A percentile compares a stretch with the other conserved stretches of the same genome.
Conservation (phyloP, 2,113 vertebrate genomes). For the Cranoglanis bouderius region DNA sequence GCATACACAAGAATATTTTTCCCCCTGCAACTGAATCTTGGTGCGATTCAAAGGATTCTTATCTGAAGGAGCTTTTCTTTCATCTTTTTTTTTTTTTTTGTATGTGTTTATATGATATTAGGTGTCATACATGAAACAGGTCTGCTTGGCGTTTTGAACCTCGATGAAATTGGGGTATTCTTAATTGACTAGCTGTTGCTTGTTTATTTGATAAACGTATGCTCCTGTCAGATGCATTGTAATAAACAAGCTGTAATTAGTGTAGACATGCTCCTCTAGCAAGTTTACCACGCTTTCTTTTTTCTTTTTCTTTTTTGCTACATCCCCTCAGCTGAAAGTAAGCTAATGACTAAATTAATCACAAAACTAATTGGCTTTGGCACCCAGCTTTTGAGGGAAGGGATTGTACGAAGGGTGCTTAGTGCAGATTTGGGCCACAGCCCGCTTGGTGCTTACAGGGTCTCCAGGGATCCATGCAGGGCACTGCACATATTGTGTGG, state of each 20-base stretch:
- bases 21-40: conserved; percentile 40
- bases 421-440: neutral
- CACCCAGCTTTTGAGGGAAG: conserved; percentile 28
- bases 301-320: conserved; percentile 8
- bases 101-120: conserved; percentile 42
- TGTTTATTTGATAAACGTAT: conserved; percentile 76
- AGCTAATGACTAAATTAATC: conserved; percentile 28
- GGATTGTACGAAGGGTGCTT: conserved; percentile 19
- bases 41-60: conserved; percentile 54
- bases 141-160: conserved; percentile 55
- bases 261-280: conserved; percentile 61
- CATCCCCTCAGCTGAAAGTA: conserved; percentile 33
- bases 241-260: conserved; percentile 76
- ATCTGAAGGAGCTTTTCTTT: conserved; percentile 63
- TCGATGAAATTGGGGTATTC: conserved; percentile 65
- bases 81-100: conserved; percentile 55
- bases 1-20: conserved; percentile 51
- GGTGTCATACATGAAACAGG: conserved; percentile 58
- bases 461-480: neutral
- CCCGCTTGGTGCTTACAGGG: neutral
- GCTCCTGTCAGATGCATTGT: conserved; percentile 67
- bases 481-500: neutral
- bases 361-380: conserved; percentile 37
- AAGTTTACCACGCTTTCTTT: conserved; percentile 41
- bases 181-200: conserved; percentile 78